Conservation (phyloP, 2,797 vertebrate genomes). For the Mormyrus proboscirostris region DNA sequence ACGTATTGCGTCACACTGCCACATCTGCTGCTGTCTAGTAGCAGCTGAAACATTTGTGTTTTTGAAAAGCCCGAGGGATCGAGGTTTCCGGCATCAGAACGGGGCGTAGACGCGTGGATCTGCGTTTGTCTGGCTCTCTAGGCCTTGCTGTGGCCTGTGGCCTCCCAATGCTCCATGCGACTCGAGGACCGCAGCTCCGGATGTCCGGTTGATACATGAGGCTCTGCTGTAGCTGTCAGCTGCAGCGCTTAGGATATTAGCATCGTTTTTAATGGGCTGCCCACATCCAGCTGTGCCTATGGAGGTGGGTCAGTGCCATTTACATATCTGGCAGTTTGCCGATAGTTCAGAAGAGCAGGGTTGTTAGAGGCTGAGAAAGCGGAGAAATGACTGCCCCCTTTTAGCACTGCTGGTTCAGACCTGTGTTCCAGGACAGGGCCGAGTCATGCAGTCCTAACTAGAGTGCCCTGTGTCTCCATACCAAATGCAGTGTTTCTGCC, state of each 20-base stretch:
- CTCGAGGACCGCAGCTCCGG: conserved; percentile 18
- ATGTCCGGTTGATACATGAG: conserved; percentile 27
- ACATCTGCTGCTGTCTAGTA: neutral
- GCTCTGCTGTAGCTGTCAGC: conserved; percentile 12
- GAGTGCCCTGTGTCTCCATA: neutral
- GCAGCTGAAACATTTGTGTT: neutral
- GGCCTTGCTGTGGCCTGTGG: neutral
- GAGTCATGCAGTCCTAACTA: neutral
- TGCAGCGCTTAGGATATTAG: conserved; percentile 15
- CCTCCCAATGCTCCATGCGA: neutral
- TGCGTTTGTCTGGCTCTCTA: neutral
- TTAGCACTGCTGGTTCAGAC: neutral
- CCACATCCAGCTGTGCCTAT: conserved; percentile 13
- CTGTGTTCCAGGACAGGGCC: neutral
- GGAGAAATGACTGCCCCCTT: neutral
- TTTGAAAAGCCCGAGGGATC: neutral
- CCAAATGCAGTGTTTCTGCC: neutral
- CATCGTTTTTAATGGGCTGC: conserved; percentile 13
- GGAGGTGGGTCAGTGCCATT: conserved; percentile 5
- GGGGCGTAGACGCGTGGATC: neutral
- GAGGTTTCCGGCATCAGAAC: neutral
- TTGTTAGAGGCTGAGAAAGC: neutral
- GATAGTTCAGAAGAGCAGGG: neutral
- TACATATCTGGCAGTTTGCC: conserved; percentile 3
- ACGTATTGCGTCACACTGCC: neutral